A percentile compares a stretch with the other conserved stretches of the same genome.
phyloP scores from a whole-genome alignment of 2,797 vertebrate species.

The Rhinoraja longicauda region DNA sequence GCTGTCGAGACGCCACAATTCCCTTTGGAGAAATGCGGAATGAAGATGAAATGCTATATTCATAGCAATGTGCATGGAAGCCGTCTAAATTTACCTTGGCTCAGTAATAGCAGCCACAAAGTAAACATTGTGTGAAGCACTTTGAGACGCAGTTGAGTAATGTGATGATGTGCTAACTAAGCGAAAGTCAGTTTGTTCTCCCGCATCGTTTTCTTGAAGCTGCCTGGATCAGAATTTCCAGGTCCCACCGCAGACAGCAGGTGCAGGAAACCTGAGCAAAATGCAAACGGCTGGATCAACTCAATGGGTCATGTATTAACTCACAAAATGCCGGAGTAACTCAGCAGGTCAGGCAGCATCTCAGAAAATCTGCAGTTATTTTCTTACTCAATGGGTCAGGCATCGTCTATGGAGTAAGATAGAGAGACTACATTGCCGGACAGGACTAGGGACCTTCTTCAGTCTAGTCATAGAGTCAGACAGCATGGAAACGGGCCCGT shows the following conservation, averaged over 20 bases:
- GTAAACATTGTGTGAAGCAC: background rate
- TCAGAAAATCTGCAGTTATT: too few relatives aligned
- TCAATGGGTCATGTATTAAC: too few relatives aligned
- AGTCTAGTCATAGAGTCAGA: too few relatives aligned
- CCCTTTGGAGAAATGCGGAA: background rate
- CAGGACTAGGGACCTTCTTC: too few relatives aligned
- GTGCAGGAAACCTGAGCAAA: too few relatives aligned
- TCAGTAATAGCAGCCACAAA: background rate
- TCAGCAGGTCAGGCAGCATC: too few relatives aligned
- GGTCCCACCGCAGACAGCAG: background rate
- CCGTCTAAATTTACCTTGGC: background rate
- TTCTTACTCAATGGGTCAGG: too few relatives aligned
- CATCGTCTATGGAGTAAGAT: too few relatives aligned
- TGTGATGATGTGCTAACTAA: background rate
- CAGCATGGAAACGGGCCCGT: too few relatives aligned
- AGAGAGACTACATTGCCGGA: too few relatives aligned
- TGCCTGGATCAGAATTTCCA: background rate
- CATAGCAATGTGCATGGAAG: background rate
- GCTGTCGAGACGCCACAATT: background rate
- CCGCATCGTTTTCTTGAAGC: background rate
- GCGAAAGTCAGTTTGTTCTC: background rate
- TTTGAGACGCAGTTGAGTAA: background rate
- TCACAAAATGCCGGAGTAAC: too few relatives aligned
- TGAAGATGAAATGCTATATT: background rate
- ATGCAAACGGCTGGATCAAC: too few relatives aligned